Conservation (phyloP, 2,888 invertebrate species). For the Adelphocoris suturalis region DNA sequence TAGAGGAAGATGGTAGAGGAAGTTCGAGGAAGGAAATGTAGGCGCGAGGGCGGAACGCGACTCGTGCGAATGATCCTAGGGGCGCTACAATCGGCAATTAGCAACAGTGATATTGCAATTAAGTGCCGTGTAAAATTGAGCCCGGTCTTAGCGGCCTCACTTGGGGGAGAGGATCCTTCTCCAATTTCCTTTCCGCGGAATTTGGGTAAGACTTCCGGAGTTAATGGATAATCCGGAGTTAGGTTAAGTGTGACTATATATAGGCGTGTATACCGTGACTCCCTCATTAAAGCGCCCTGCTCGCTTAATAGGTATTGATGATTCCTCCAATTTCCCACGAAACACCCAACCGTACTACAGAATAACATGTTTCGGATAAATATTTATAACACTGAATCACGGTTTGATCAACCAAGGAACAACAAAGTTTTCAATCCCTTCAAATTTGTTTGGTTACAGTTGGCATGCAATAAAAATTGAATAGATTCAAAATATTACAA, state of each 20-base stretch:
- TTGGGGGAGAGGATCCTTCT: conserved; percentile 30
- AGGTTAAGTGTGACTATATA: neutral
- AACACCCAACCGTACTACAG: too few relatives aligned
- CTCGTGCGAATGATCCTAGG: neutral
- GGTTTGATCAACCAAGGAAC: too few relatives aligned
- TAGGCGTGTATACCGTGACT: neutral
- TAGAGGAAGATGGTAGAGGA: neutral
- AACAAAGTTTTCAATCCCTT: too few relatives aligned
- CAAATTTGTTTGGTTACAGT: too few relatives aligned
- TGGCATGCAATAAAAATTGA: too few relatives aligned
- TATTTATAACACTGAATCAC: too few relatives aligned
- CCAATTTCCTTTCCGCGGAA: conserved; percentile 42
- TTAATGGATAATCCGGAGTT: conserved; percentile 26
- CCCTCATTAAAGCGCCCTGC: too few relatives aligned
- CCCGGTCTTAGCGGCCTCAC: conserved; percentile 26
- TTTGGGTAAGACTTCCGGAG: neutral
- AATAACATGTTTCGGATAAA: too few relatives aligned
- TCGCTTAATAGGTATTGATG: too few relatives aligned
- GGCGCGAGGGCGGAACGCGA: conserved; percentile 14
- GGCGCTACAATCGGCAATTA: conserved; percentile 45
- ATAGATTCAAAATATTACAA: too few relatives aligned
- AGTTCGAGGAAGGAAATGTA: conserved; percentile 28
- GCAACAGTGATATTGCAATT: conserved; percentile 43
- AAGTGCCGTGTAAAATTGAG: conserved; percentile 48
- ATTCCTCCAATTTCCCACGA: too few relatives aligned